Evolutionary conservation across 64 coral and sea anemone genomes (phyloP).

Genomic region (Orbicella faveolata): DNA sequence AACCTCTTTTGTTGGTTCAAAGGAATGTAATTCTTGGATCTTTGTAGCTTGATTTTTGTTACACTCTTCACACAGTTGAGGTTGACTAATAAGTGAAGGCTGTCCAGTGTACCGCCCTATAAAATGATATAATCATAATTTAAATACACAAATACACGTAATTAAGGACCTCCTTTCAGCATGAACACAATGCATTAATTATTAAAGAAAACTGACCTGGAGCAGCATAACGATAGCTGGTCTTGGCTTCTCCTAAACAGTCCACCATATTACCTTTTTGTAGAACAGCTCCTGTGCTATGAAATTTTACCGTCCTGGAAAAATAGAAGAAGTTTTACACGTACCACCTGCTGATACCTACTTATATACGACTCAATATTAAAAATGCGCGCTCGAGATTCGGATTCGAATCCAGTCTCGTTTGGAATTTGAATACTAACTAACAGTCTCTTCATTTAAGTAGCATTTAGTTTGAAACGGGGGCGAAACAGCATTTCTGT

Average conservation of each 20-base stretch:
- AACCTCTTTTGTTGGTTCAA: constrained; percentile 26
- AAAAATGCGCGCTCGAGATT: no score
- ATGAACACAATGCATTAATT: background rate
- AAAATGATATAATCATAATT: background rate
- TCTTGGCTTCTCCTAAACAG: background rate
- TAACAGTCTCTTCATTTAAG: no score
- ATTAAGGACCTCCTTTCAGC: background rate
- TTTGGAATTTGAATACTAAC: no score
- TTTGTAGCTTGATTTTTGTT: constrained; percentile 15
- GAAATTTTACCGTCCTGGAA: background rate
- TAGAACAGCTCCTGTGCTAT: background rate
- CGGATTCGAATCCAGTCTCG: no score
- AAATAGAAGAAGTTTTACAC: background rate
- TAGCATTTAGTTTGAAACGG: no score
- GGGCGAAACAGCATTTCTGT: no score
- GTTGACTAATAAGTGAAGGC: constrained; percentile 20
- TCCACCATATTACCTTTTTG: background rate
- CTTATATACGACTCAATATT: no score
- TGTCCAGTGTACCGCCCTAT: constrained; percentile 20
- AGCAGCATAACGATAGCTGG: background rate
- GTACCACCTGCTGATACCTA: no score
- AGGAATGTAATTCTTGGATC: constrained; percentile 41
- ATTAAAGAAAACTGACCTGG: background rate
- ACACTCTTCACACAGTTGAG: background rate
- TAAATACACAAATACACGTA: background rate